Evolutionary conservation across 2,888 invertebrate genomes (phyloP).

Genomic region (Harpalus rufipes): DNA sequence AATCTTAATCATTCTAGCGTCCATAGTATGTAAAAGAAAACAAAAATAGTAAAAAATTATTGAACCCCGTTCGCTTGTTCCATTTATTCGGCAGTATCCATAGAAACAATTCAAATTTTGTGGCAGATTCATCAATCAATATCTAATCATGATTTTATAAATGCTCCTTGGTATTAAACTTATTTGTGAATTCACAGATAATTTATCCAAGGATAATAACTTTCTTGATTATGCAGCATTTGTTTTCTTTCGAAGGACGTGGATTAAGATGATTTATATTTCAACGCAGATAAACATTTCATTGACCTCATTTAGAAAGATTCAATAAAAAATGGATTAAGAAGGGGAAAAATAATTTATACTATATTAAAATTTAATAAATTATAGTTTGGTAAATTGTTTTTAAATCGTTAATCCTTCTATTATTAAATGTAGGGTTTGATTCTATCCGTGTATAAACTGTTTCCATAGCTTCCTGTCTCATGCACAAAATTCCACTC

Average conservation of each 20-base stretch:
- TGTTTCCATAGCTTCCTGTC: no score
- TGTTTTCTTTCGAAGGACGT: background rate
- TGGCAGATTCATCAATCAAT: constrained; percentile 3
- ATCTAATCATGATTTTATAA: constrained; percentile 15
- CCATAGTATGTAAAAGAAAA: background rate
- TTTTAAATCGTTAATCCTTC: no score
- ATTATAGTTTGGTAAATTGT: no score
- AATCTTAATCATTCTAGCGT: no score
- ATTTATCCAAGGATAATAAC: constrained; percentile 26
- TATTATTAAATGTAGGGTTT: no score
- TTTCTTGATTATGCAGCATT: constrained; percentile 12
- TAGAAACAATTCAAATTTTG: constrained; percentile 23
- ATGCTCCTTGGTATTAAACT: background rate
- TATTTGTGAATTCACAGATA: constrained; percentile 8
- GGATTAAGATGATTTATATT: constrained; percentile 2
- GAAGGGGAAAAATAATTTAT: no score
- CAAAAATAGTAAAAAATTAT: background rate
- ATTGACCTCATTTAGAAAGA: background rate
- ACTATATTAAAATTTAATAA: no score
- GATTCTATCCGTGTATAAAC: no score
- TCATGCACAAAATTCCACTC: no score
- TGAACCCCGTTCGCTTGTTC: background rate
- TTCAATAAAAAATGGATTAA: background rate
- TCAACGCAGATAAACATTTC: background rate
- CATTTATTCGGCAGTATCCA: background rate